phyloP scores from a whole-genome alignment of 2,888 invertebrate species.

The Scelioninae gen. 1 region DNA sequence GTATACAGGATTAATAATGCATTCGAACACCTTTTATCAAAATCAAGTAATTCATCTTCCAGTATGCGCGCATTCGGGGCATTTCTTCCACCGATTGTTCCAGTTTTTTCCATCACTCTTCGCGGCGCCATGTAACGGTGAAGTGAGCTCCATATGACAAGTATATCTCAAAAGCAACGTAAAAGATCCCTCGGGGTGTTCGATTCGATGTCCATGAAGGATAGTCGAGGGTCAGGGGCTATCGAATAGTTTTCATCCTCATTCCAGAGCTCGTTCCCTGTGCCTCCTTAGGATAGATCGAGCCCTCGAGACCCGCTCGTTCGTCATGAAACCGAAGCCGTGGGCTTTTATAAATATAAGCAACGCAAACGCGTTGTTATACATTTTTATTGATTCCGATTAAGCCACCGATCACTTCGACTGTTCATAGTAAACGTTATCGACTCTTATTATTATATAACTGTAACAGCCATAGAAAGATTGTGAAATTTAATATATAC shows the following conservation, averaged over 20 bases:
- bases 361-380: constrained; percentile 62
- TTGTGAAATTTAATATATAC: too few species aligned
- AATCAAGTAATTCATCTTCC: constrained; percentile 34
- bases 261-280: constrained; percentile 72
- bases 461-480: too few species aligned
- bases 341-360: constrained; percentile 72
- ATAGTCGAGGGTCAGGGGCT: constrained; percentile 83
- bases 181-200: constrained; percentile 70
- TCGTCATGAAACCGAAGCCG: constrained; percentile 79
- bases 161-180: constrained; percentile 60
- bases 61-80: neutral
- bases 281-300: constrained; percentile 81
- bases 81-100: constrained; percentile 27
- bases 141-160: constrained; percentile 63
- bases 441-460: constrained; percentile 17
- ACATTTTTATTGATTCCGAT: constrained; percentile 83
- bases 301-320: constrained; percentile 83
- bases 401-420: constrained; percentile 67
- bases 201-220: constrained; percentile 79
- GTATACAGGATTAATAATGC: constrained; percentile 27
- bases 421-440: constrained; percentile 37
- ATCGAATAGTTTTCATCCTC: constrained; percentile 78
- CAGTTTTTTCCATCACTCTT: constrained; percentile 41
- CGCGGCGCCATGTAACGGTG: constrained; percentile 7
- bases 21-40: constrained; percentile 36